Evolutionary conservation across 2,888 invertebrate species (phyloP), one percentile per base, ranked within the genome.

Genomic region (Eupithecia exiguata): DNA sequence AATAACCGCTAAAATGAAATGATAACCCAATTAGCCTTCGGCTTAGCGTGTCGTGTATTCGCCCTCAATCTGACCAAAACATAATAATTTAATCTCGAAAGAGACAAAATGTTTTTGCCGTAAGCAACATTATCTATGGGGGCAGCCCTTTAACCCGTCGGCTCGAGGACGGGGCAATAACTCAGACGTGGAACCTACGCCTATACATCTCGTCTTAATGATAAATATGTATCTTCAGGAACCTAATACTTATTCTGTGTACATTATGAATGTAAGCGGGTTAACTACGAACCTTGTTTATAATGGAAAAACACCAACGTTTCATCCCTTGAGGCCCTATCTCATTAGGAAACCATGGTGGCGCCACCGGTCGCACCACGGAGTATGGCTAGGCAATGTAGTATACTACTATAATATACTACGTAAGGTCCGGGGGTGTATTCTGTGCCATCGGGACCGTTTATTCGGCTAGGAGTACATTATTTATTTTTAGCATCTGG

Each of bases 71-170:
- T 65, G 38, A 38, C 65, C 38, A 65, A 65, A 65, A 38, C 65
- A 58, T 58, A 62, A 65, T 65, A 65, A 65, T 38, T 65, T 65
- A 65, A 65, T 65, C n/a, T 12, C 5, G 63, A 65, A 63, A 12
- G 18, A 38, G 38, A 36, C 65, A 65, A 65, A n/a, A 65, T 65
- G 65, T 65, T 36, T 65, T 35, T 65, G 65, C n/a, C 65, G 65
- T 65, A 9, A 65, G 38, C 65, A 65, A 65, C 65, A 38, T 65
- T 35, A 65, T 65, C 12, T 38, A 65, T 65, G 16, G 36, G 35
- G 63, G 63, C 36, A 65, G 16, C 65, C 30, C 62, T 62, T 62
- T 62, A 35, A 35, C 62, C 62, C 30, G 62, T 18, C 35, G 0
- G 6, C 1, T 14, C 16, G 61, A 6, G 9, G 35, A 35, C 35